Percentiles rank a stretch among this genome's conserved stretches.
phyloP scores from a whole-genome alignment of 2,888 invertebrate genomes.

The Noctuana brunneofusca region DNA sequence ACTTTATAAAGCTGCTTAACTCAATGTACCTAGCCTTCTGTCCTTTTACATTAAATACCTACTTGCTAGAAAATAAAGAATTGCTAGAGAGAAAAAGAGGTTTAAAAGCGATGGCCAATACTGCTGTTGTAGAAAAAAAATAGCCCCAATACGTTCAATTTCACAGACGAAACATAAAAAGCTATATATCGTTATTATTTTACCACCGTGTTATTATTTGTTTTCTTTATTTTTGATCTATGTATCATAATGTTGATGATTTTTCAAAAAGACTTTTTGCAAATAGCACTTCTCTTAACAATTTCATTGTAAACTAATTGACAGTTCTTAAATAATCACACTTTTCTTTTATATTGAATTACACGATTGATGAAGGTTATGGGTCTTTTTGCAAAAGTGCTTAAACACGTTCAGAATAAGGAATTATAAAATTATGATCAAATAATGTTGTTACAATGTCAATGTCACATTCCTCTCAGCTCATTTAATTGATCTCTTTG shows the following conservation, averaged over 20 bases:
- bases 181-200: conserved; percentile 48
- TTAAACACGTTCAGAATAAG: conserved; percentile 35
- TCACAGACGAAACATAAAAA: conserved; percentile 17
- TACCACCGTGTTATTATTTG: conserved; percentile 55
- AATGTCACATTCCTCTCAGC: conserved; percentile 61
- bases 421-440: conserved; percentile 17
- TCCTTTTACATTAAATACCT: not conserved
- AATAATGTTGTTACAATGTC: conserved; percentile 50
- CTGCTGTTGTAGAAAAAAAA: conserved; percentile 80
- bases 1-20: conserved; percentile 3
- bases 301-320: conserved; percentile 47
- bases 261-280: conserved; percentile 27
- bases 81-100: conserved; percentile 1
- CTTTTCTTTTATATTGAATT: conserved; percentile 49
- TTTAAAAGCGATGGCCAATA: conserved; percentile 42
- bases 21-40: not conserved
- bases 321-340: conserved; percentile 54
- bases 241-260: conserved; percentile 53
- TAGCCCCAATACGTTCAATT: conserved; percentile 66
- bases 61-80: not conserved
- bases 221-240: conserved; percentile 58
- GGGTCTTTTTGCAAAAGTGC: conserved; percentile 57
- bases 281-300: conserved; percentile 35
- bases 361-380: conserved; percentile 59
- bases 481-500: conserved; percentile 5